A percentile compares a stretch with the other conserved stretches of the same genome.
Conservation (phyloP, 1,140 invertebrate species). For the Scylla paramamosain region DNA sequence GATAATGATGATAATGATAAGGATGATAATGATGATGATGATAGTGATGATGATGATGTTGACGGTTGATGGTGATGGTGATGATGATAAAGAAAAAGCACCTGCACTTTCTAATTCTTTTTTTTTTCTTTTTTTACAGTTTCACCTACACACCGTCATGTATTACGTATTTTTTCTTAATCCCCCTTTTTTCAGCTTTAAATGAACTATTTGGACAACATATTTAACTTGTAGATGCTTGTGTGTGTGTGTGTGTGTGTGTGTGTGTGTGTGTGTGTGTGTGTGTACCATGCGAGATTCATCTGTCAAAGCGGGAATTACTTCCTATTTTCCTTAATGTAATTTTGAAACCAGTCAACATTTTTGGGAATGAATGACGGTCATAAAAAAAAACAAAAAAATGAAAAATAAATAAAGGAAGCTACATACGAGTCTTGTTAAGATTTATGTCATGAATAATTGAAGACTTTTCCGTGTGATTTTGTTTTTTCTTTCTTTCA, state of each 20-base stretch:
- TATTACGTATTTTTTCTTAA: no score
- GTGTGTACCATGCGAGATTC: background rate
- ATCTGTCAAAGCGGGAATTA: background rate
- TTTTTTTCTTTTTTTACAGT: no score
- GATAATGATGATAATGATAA: background rate
- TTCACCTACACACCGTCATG: no score
- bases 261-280: no score
- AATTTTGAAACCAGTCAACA: background rate
- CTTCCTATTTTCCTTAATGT: background rate
- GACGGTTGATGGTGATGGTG: background rate
- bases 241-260: no score
- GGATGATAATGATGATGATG: background rate
- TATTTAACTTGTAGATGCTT: background rate
- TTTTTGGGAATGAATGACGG: background rate
- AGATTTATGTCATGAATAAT: background rate
- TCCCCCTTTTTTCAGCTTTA: no score
- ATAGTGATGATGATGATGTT: background rate
- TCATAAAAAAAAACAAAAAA: background rate
- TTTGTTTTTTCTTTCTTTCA: background rate
- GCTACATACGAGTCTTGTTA: background rate
- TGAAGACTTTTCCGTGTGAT: background rate
- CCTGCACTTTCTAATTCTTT: no score
- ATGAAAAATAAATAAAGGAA: no score
- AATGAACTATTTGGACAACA: no score
- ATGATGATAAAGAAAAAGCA: no score